These are phyloP conservation scores for Heliconius melpomene DNA, from an alignment of 1,140 invertebrate genomes.

Conservation along the genomic window DNA sequence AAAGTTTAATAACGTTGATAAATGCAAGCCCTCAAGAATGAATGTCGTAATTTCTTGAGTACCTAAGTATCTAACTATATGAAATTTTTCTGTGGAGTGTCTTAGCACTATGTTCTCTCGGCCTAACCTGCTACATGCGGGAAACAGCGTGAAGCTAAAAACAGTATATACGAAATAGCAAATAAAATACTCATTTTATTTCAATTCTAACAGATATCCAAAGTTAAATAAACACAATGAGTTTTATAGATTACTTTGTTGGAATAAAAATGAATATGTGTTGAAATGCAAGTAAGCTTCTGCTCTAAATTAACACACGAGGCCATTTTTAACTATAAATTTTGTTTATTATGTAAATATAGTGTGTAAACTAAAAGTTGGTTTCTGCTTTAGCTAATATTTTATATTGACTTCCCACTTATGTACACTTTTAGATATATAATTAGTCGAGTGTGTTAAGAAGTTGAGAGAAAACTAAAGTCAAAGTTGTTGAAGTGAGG, in stretches of 20 bases:
- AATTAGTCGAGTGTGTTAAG: not conserved
- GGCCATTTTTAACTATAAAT: slow-evolving; percentile 9
- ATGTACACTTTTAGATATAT: not conserved
- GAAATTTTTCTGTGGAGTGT: too few species aligned
- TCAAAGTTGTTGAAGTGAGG: not conserved
- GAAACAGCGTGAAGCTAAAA: too few species aligned
- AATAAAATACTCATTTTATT: not conserved
- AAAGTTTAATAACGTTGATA: too few species aligned
- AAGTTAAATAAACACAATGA: slow-evolving; percentile 17
- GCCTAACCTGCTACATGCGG: too few species aligned
- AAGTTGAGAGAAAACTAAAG: not conserved
- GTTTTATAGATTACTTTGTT: slow-evolving; percentile 19
- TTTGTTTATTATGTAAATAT: slow-evolving; percentile 16
- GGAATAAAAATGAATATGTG: slow-evolving; percentile 19
- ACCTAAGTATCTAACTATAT: too few species aligned
- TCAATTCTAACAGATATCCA: slow-evolving; percentile 5
- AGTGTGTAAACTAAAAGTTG: not conserved
- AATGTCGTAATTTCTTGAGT: too few species aligned
- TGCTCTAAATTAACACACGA: not conserved
- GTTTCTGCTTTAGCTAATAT: not conserved
- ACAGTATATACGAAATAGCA: not conserved
- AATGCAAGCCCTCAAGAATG: too few species aligned
- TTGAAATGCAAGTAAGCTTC: not conserved
- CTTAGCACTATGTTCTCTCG: too few species aligned
- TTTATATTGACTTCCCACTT: not conserved